These are phyloP conservation scores for Siniperca undulata DNA, from an alignment of 2,797 vertebrate genomes.

Conservation along the genomic window DNA sequence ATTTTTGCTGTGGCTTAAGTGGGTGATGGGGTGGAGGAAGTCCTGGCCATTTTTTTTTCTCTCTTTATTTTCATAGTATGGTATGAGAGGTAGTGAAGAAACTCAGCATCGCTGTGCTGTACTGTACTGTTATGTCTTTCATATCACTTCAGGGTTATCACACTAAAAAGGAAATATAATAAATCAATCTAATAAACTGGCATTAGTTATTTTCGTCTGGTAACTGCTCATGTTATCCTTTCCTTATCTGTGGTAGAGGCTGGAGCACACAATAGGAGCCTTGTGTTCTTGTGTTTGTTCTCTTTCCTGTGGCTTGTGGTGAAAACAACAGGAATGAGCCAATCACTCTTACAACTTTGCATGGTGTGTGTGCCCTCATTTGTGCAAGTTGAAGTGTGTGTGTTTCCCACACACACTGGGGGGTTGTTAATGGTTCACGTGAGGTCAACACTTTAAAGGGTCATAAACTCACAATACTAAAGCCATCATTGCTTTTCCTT, in stretches of 20 bases:
- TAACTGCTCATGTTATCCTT: slow-evolving; percentile 37
- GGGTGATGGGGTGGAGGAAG: slow-evolving; percentile 46
- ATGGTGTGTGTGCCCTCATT: slow-evolving; percentile 35
- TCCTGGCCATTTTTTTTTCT: slow-evolving; percentile 5
- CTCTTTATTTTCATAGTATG: slow-evolving; percentile 30
- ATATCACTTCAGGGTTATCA: slow-evolving; percentile 42
- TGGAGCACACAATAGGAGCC: slow-evolving; percentile 58
- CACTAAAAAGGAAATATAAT: slow-evolving; percentile 29
- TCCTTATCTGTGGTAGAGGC: slow-evolving; percentile 54
- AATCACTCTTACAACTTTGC: slow-evolving; percentile 51
- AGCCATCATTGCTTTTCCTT: slow-evolving; percentile 65
- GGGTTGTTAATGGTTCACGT: slow-evolving; percentile 60
- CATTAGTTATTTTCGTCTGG: slow-evolving; percentile 25
- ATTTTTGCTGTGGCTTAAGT: slow-evolving; percentile 56
- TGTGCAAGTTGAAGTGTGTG: slow-evolving; percentile 15
- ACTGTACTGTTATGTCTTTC: background rate
- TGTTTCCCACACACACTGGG: slow-evolving; percentile 60
- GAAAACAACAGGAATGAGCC: slow-evolving; percentile 61
- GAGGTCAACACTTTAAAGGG: slow-evolving; percentile 65
- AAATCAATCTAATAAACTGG: slow-evolving; percentile 48
- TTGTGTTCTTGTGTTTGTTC: slow-evolving; percentile 63
- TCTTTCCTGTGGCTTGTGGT: slow-evolving; percentile 44
- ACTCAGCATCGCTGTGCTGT: background rate
- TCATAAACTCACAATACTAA: slow-evolving; percentile 69
- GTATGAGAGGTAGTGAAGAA: slow-evolving; percentile 21